phyloP scores from a whole-genome alignment of 2,888 invertebrate species.

The Oscheius sp. region DNA sequence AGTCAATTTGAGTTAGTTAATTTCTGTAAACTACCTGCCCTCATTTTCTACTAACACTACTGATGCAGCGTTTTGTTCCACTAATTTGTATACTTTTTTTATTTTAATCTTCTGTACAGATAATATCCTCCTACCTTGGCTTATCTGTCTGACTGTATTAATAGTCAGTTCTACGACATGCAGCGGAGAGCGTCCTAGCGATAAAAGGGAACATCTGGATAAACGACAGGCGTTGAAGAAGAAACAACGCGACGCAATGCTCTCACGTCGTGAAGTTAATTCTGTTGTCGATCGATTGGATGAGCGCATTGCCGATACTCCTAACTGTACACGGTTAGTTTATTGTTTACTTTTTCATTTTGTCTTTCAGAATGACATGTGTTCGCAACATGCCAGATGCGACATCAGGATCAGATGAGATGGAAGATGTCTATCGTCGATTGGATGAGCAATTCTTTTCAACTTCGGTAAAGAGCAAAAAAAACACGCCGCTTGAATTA shows the following conservation, averaged over 20 bases:
- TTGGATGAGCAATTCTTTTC: neutral
- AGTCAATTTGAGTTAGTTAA: too few species aligned
- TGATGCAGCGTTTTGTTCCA: too few species aligned
- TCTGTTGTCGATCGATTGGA: neutral
- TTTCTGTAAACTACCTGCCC: too few species aligned
- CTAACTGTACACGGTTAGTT: neutral
- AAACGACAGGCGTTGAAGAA: slow-evolving; percentile 19
- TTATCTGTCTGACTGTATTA: neutral
- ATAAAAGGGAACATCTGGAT: neutral
- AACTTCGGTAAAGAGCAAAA: neutral
- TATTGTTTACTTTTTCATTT: neutral
- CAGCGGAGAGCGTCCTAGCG: neutral
- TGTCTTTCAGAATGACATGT: slow-evolving; percentile 4
- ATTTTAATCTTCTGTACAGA: too few species aligned
- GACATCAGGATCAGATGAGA: neutral
- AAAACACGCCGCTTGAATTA: neutral
- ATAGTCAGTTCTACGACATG: neutral
- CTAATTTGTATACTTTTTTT: too few species aligned
- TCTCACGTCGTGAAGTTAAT: neutral
- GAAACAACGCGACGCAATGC: slow-evolving; percentile 1
- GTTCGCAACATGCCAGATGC: slow-evolving; percentile 20
- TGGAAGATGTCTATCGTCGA: slow-evolving; percentile 17
- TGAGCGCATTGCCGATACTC: neutral
- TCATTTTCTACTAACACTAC: too few species aligned
- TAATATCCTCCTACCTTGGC: neutral